Percentiles rank a stretch among this genome's conserved stretches.
phyloP scores from a whole-genome alignment of 2,797 vertebrate genomes.

The Sorex maritimensis region DNA sequence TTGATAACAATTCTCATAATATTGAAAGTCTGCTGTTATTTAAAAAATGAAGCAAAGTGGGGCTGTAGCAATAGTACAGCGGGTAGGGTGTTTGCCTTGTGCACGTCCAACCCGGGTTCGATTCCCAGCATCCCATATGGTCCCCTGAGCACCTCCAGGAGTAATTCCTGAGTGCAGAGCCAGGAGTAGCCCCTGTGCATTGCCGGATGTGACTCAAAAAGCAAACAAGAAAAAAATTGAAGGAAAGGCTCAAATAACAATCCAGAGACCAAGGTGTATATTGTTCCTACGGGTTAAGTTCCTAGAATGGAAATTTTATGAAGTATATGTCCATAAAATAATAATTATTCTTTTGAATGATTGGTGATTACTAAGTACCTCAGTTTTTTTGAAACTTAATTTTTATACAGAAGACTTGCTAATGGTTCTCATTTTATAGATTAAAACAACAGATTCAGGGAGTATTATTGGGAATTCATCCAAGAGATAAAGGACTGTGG shows the following conservation, averaged over 20 bases:
- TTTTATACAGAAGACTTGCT: background rate
- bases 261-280: too few species aligned
- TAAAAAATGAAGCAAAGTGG: background rate
- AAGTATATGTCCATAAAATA: background rate
- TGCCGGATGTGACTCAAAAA: too few species aligned
- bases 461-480: background rate
- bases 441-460: background rate
- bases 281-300: background rate
- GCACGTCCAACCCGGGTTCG: too few species aligned
- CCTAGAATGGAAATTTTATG: background rate
- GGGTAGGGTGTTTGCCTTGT: too few species aligned
- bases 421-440: conserved; percentile 25
- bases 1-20: background rate
- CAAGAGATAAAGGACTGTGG: too few species aligned
- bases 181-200: too few species aligned
- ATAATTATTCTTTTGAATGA: background rate
- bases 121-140: too few species aligned
- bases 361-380: background rate
- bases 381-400: conserved; percentile 30
- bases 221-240: too few species aligned
- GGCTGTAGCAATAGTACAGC: too few species aligned
- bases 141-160: too few species aligned
- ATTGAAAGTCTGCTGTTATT: background rate
- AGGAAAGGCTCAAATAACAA: background rate
- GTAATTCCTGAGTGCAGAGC: too few species aligned